phyloP scores from a whole-genome alignment of 1,140 invertebrate species.

The Trichogramma pretiosum region DNA sequence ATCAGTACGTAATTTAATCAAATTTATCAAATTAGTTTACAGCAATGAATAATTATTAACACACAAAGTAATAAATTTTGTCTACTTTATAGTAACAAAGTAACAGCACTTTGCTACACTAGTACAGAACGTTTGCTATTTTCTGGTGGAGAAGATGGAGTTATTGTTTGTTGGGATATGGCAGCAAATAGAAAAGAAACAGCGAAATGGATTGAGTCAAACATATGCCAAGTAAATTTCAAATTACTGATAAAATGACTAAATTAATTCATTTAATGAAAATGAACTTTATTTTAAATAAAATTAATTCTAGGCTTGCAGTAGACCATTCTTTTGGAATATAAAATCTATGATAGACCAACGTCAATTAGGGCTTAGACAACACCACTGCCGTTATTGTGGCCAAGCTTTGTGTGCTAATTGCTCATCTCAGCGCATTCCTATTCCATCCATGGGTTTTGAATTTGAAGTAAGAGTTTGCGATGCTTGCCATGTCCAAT shows the following conservation, averaged over 20 bases:
- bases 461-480: constrained; percentile 96
- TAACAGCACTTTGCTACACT: constrained; percentile 75
- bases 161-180: constrained; percentile 95
- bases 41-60: too few relatives aligned
- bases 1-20: constrained; percentile 59
- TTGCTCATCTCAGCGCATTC: constrained; percentile 80
- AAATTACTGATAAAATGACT: constrained; percentile 2
- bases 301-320: constrained; percentile 60
- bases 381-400: constrained; percentile 85
- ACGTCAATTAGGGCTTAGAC: constrained; percentile 79
- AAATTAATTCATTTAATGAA: neutral
- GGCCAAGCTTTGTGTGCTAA: constrained; percentile 88
- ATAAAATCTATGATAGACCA: constrained; percentile 95
- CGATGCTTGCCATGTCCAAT: constrained; percentile 74
- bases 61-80: neutral
- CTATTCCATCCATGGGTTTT: constrained; percentile 92
- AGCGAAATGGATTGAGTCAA: constrained; percentile 87
- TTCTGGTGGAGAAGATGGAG: constrained; percentile 87
- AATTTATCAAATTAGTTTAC: too few relatives aligned
- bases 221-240: constrained; percentile 59
- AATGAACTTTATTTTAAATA: neutral
- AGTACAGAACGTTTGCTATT: constrained; percentile 72
- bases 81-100: constrained; percentile 59
- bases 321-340: constrained; percentile 97
- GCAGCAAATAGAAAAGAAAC: constrained; percentile 79